These are phyloP conservation scores for Parasteatoda tepidariorum DNA, from an alignment of 1,140 invertebrate genomes.

Conservation along the genomic window DNA sequence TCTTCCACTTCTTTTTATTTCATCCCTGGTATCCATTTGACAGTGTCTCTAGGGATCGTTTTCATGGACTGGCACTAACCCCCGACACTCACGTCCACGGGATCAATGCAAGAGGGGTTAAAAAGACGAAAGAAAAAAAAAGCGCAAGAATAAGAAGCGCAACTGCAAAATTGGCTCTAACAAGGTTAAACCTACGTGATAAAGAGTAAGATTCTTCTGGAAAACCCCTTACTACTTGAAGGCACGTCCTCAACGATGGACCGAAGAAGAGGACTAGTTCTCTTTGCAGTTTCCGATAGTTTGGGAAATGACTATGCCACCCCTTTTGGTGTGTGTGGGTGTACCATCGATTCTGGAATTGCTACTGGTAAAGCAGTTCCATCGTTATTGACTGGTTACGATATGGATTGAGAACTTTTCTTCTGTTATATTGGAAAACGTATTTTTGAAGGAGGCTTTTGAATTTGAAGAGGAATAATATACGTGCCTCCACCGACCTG, in stretches of 20 bases:
- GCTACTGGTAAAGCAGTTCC: background rate
- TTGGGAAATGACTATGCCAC: background rate
- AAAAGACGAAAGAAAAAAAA: background rate
- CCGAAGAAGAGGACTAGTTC: background rate
- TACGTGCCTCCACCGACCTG: too few species aligned
- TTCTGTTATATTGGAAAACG: background rate
- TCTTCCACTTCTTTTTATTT: conserved; percentile 1
- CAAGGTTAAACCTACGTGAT: conserved; percentile 58
- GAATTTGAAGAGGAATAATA: too few species aligned
- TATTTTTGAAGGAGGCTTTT: background rate
- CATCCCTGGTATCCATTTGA: conserved; percentile 15
- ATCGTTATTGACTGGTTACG: background rate
- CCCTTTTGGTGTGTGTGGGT: background rate
- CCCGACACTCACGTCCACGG: conserved; percentile 17
- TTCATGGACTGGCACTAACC: background rate
- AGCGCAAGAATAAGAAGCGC: too few species aligned
- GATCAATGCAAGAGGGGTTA: conserved; percentile 26
- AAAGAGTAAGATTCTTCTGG: conserved; percentile 27
- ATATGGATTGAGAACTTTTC: background rate
- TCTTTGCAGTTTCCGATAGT: conserved; percentile 37
- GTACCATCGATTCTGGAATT: background rate
- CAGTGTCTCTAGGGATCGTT: conserved; percentile 24
- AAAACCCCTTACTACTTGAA: background rate
- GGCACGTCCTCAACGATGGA: background rate
- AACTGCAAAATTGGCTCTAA: conserved; percentile 56